Conservation (phyloP, 2,888 invertebrate species). For the Cactoblastis cactorum region DNA sequence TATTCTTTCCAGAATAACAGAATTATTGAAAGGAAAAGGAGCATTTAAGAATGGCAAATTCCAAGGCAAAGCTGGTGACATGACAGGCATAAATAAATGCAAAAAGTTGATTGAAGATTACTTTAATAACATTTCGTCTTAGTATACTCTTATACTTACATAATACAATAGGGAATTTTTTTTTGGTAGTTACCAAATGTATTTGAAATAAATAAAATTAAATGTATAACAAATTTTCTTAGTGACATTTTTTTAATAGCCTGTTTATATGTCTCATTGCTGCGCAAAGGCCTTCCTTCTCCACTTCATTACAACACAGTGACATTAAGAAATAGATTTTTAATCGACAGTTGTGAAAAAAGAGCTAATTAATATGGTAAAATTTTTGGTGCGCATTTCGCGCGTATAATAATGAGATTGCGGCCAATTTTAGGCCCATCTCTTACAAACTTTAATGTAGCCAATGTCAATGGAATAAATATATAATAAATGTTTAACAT, state of each 20-base stretch:
- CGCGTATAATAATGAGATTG: no score
- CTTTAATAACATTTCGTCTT: slow-evolving; percentile 50
- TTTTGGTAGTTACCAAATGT: slow-evolving; percentile 4
- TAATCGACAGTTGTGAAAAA: no score
- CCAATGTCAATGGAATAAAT: no score
- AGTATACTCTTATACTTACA: background rate
- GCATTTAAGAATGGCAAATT: slow-evolving; percentile 85
- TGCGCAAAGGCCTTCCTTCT: no score
- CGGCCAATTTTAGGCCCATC: no score
- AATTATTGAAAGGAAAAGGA: slow-evolving; percentile 87
- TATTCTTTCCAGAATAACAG: slow-evolving; percentile 77
- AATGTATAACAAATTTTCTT: background rate
- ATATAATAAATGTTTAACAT: no score
- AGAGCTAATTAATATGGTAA: no score
- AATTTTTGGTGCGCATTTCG: no score
- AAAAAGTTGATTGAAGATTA: slow-evolving; percentile 80
- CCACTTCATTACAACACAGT: no score
- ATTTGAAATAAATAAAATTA: background rate
- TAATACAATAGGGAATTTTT: background rate
- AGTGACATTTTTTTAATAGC: background rate
- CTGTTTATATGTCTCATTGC: no score
- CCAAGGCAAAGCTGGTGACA: slow-evolving; percentile 87
- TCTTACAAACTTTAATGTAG: no score
- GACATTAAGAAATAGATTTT: no score
- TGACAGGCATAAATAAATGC: slow-evolving; percentile 82